Evolutionary conservation across 2,113 vertebrate genomes (phyloP).

Genomic region (Cyprinus carpio): DNA sequence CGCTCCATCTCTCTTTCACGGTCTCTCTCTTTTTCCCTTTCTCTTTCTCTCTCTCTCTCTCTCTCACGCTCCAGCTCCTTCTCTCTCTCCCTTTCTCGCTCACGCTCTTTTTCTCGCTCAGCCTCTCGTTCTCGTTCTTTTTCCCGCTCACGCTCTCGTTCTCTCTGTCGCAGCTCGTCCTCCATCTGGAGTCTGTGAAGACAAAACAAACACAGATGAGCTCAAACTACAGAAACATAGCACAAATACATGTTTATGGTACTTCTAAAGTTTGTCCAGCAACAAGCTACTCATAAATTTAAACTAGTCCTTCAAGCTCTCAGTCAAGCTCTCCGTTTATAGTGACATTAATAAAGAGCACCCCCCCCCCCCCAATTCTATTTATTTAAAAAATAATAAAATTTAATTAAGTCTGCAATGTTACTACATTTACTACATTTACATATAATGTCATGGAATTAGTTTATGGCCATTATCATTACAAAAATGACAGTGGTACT

Average conservation of each 20-base stretch:
- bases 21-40: constrained; percentile 76
- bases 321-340: neutral
- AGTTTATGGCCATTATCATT: neutral
- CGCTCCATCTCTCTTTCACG: constrained; percentile 83
- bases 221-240: neutral
- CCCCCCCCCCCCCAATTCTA: too few species aligned
- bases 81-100: constrained; percentile 84
- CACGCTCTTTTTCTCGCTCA: constrained; percentile 79
- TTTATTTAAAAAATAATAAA: too few species aligned
- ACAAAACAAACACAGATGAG: constrained; percentile 42
- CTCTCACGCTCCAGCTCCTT: constrained; percentile 78
- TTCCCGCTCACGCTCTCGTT: constrained; percentile 83
- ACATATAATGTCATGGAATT: neutral
- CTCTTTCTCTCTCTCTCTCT: constrained; percentile 71
- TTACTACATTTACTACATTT: too few species aligned
- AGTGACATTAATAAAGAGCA: neutral
- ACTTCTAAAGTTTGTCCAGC: neutral
- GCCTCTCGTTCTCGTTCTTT: constrained; percentile 76
- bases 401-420: too few species aligned
- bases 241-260: neutral
- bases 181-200: constrained; percentile 89
- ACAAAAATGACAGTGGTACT: neutral
- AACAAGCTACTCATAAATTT: neutral
- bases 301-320: neutral
- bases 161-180: constrained; percentile 89